Percentiles rank a stretch among this genome's conserved stretches.
These are phyloP conservation scores for Gobiocypris rarus DNA, from an alignment of 2,113 vertebrate species.

Conservation along the genomic window DNA sequence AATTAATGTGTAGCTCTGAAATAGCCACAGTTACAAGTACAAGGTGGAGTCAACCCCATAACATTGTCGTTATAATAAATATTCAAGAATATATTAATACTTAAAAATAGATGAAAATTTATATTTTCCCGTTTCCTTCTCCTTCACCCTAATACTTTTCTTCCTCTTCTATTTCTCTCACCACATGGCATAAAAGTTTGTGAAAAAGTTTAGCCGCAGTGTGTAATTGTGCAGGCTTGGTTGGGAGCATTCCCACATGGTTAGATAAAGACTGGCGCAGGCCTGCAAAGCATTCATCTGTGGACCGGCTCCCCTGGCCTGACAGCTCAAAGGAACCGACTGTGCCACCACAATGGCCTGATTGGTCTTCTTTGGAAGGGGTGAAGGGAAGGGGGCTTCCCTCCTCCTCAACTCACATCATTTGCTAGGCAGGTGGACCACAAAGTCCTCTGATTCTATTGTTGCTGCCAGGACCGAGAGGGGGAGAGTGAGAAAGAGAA, in stretches of 20 bases:
- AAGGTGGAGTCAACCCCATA: background rate
- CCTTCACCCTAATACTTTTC: constrained; percentile 22
- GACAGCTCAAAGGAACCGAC: constrained; percentile 99
- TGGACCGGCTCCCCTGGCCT: constrained; percentile 88
- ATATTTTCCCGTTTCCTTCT: background rate
- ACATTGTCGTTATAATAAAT: too few species aligned
- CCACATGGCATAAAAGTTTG: constrained; percentile 63
- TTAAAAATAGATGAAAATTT: background rate
- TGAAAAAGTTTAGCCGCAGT: constrained; percentile 84
- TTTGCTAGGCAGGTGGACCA: constrained; percentile 98
- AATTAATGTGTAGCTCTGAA: background rate
- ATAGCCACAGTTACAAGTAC: background rate
- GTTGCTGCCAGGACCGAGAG: constrained; percentile 80
- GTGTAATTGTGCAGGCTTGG: constrained; percentile 92
- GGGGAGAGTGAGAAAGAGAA: constrained; percentile 53
- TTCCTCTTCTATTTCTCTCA: constrained; percentile 39
- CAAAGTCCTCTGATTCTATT: constrained; percentile 99
- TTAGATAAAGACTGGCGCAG: constrained; percentile 94
- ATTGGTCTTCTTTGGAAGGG: constrained; percentile 91
- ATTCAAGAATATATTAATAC: too few species aligned
- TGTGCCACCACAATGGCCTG: constrained; percentile 97
- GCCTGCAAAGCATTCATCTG: constrained; percentile 94
- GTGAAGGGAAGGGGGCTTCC: constrained; percentile 67
- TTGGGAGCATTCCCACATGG: constrained; percentile 93
- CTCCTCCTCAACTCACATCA: constrained; percentile 91